A percentile compares a stretch with the other conserved stretches of the same genome.
Conservation (phyloP, 2,797 vertebrate species). For the Adrianichthys oophorus region DNA sequence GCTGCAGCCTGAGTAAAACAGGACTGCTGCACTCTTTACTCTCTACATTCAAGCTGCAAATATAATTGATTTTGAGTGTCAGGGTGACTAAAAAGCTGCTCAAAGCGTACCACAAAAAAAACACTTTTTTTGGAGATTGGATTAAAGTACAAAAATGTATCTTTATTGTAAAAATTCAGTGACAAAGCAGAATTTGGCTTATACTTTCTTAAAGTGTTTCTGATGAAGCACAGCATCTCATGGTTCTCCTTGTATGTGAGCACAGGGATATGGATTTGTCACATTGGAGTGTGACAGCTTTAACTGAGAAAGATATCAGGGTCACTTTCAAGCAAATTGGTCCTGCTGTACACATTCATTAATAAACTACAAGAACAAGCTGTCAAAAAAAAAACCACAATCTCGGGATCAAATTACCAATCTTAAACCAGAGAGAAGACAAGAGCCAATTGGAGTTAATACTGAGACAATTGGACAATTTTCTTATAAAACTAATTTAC, state of each 20-base stretch:
- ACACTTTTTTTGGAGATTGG: slow-evolving; percentile 2
- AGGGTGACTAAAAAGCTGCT: slow-evolving; percentile 5
- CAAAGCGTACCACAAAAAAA: slow-evolving; percentile 15
- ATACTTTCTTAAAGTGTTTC: too few species aligned
- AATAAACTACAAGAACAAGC: not conserved
- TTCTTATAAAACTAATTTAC: not conserved
- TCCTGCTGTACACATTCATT: not conserved
- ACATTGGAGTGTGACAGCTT: too few species aligned
- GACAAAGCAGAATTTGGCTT: too few species aligned
- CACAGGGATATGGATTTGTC: too few species aligned
- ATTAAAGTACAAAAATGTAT: slow-evolving; percentile 7
- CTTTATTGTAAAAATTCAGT: not conserved
- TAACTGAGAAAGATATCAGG: too few species aligned
- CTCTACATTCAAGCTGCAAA: slow-evolving; percentile 15
- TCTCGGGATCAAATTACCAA: not conserved
- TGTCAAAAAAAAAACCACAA: not conserved
- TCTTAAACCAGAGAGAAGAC: not conserved
- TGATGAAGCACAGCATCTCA: too few species aligned
- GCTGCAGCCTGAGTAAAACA: not conserved
- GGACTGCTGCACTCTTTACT: too few species aligned
- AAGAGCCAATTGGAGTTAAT: not conserved
- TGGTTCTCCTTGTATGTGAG: too few species aligned
- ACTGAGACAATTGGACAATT: not conserved
- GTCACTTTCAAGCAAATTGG: too few species aligned
- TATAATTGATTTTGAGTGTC: not conserved